Conservation (phyloP, 2,888 invertebrate species). For the Agrilus biguttatus region DNA sequence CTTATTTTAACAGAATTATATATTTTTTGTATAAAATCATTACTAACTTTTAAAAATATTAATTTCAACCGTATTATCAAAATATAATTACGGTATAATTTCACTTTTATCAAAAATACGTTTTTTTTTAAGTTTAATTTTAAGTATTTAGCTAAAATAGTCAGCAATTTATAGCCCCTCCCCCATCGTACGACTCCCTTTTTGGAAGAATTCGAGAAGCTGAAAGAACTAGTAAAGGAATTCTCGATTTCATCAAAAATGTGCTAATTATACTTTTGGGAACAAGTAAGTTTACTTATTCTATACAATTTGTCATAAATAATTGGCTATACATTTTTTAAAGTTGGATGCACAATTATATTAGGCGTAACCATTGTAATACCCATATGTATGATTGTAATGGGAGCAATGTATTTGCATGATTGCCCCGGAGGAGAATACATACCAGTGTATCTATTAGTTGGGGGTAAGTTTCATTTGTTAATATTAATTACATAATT, state of each 20-base stretch:
- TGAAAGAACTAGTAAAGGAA: constrained; percentile 41
- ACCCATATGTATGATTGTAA: constrained; percentile 53
- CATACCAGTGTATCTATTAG: constrained; percentile 54
- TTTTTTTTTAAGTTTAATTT: too few species aligned
- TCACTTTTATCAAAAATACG: too few species aligned
- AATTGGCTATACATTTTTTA: constrained; percentile 14
- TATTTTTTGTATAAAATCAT: too few species aligned
- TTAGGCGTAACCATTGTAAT: constrained; percentile 47
- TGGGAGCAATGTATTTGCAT: constrained; percentile 47
- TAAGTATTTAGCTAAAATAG: too few species aligned
- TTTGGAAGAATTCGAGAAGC: constrained; percentile 49
- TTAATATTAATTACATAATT: background rate
- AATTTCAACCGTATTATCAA: too few species aligned
- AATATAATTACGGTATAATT: too few species aligned
- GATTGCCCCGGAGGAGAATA: constrained; percentile 51
- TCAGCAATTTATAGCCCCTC: constrained; percentile 42
- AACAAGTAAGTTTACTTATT: constrained; percentile 37
- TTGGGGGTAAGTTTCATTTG: constrained; percentile 34
- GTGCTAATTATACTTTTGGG: constrained; percentile 43
- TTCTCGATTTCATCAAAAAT: constrained; percentile 46
- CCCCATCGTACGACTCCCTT: constrained; percentile 52
- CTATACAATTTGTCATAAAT: background rate
- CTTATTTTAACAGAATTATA: too few species aligned
- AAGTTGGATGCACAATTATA: constrained; percentile 52
- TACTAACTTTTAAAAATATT: too few species aligned